phyloP scores from a whole-genome alignment of 35 echinoderm and acorn worm genomes.

The Heliocidaris tuberculata region DNA sequence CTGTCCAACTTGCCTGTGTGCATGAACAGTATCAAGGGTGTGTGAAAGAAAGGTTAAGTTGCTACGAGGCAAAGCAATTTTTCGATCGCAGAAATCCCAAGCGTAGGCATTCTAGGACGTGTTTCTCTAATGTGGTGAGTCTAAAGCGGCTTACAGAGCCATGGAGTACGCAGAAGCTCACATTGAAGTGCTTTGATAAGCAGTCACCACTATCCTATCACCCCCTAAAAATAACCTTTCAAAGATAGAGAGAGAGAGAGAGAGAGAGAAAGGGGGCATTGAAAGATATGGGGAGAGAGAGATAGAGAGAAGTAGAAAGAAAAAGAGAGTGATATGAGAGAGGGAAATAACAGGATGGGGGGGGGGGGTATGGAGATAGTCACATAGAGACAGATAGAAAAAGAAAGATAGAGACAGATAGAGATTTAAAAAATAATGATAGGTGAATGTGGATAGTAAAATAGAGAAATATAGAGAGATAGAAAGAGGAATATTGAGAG shows the following conservation, averaged over 20 bases:
- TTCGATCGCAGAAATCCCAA: neutral
- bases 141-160: neutral
- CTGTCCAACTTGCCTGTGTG: neutral
- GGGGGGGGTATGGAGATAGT: neutral
- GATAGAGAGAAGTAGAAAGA: neutral
- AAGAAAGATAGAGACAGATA: neutral
- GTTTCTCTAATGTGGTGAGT: neutral
- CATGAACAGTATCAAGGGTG: neutral
- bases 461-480: neutral
- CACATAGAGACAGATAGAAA: neutral
- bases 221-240: neutral
- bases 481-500: too few relatives aligned
- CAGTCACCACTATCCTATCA: neutral
- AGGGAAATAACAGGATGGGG: neutral
- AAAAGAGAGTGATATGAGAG: neutral
- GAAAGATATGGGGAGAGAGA: neutral
- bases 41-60: neutral
- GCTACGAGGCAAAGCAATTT: constrained; percentile 3
- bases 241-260: neutral
- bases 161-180: neutral
- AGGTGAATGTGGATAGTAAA: neutral
- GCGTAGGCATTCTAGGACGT: neutral
- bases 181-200: constrained; percentile 2
- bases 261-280: neutral
- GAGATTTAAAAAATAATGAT: neutral